Percentiles rank a stretch among this genome's conserved stretches.
These are phyloP conservation scores for Lasioglossum villosulum DNA, from an alignment of 2,888 invertebrate genomes.

Conservation along the genomic window DNA sequence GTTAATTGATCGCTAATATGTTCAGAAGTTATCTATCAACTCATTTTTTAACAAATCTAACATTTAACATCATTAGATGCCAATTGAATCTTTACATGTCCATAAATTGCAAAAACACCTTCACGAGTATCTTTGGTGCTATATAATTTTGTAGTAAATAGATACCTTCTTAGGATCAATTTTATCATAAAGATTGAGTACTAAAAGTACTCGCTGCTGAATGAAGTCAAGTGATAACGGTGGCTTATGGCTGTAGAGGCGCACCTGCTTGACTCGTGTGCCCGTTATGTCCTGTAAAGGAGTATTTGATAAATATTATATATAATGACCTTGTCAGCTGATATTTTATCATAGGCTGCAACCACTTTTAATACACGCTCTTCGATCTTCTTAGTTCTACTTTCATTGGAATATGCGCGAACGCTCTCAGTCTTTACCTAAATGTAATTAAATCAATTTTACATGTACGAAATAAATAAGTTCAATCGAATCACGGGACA, in stretches of 20 bases:
- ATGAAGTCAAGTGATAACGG: constrained; percentile 94
- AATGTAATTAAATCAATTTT: constrained; percentile 36
- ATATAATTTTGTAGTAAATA: constrained; percentile 58
- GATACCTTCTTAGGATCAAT: constrained; percentile 96
- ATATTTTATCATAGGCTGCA: constrained; percentile 95
- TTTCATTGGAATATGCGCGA: constrained; percentile 82
- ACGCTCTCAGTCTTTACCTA: constrained; percentile 51
- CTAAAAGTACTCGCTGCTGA: constrained; percentile 95
- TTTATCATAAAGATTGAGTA: constrained; percentile 99
- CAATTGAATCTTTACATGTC: not conserved
- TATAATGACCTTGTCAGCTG: constrained; percentile 90
- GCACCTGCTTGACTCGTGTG: constrained; percentile 86
- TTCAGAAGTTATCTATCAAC: constrained; percentile 54
- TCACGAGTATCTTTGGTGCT: constrained; percentile 34
- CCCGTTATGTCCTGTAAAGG: constrained; percentile 88
- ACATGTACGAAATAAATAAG: not conserved
- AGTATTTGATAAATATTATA: constrained; percentile 80
- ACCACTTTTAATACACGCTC: constrained; percentile 95
- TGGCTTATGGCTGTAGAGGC: constrained; percentile 90
- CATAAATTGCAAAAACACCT: constrained; percentile 35
- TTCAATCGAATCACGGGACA: not conserved
- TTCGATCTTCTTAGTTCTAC: constrained; percentile 89
- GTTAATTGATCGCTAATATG: constrained; percentile 55
- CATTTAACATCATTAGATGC: not conserved
- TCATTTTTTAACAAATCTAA: constrained; percentile 29